Evolutionary conservation across 2,888 invertebrate species (phyloP).

Genomic region (Syrista parreyssii): DNA sequence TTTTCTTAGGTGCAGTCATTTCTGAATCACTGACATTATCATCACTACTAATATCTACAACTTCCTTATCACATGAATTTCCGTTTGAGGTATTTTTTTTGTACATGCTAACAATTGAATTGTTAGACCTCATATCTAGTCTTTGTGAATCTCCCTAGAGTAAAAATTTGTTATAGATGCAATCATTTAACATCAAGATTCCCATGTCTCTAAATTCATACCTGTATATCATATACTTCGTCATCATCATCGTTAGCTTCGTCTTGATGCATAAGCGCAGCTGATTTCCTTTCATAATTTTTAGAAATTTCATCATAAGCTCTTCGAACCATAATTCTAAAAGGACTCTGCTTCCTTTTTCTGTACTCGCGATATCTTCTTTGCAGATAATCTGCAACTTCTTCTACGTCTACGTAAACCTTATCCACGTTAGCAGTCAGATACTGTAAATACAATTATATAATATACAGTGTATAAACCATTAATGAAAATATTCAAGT

Average conservation of each 20-base stretch:
- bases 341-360: conserved; percentile 83
- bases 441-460: conserved; percentile 69
- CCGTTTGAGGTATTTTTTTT: conserved; percentile 57
- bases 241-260: conserved; percentile 68
- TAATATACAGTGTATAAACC: background rate
- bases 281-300: conserved; percentile 48
- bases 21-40: conserved; percentile 64
- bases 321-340: conserved; percentile 75
- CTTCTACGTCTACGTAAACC: conserved; percentile 83
- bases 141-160: conserved; percentile 46
- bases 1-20: conserved; percentile 22
- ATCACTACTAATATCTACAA: conserved; percentile 84
- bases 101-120: conserved; percentile 68
- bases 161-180: background rate
- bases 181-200: background rate
- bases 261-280: conserved; percentile 71
- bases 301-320: conserved; percentile 78
- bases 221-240: conserved; percentile 62
- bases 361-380: conserved; percentile 82
- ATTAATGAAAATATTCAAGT: background rate
- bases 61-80: conserved; percentile 74
- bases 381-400: conserved; percentile 85
- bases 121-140: conserved; percentile 54
- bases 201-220: conserved; percentile 33
- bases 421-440: conserved; percentile 84